A percentile compares a stretch with the other conserved stretches of the same genome.
These are phyloP conservation scores for Dastarcus helophoroides DNA, from an alignment of 2,888 invertebrate genomes.

Conservation along the genomic window DNA sequence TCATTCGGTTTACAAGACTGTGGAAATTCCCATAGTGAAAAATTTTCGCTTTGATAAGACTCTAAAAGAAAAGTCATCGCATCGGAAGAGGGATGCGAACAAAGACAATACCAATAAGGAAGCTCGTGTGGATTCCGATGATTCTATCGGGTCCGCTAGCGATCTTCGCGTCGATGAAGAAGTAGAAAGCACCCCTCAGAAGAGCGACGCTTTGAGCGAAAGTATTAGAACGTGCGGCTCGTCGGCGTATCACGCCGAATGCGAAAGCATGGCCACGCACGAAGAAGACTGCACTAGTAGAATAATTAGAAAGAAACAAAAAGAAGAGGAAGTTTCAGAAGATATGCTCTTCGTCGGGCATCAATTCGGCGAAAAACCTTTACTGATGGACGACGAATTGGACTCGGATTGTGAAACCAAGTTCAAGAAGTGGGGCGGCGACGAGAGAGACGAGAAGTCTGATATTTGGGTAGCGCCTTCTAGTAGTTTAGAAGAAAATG, in stretches of 20 bases:
- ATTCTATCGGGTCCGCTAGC: constrained; percentile 62
- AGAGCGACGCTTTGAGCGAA: constrained; percentile 46
- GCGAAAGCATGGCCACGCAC: constrained; percentile 54
- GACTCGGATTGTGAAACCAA: constrained; percentile 46
- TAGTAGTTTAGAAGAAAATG: constrained; percentile 38
- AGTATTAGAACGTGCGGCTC: constrained; percentile 55
- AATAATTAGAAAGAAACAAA: constrained; percentile 39
- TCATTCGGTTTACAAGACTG: constrained; percentile 42
- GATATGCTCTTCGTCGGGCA: constrained; percentile 58
- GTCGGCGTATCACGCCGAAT: constrained; percentile 61
- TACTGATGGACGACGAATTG: constrained; percentile 67
- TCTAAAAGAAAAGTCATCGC: constrained; percentile 25
- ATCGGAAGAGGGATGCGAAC: constrained; percentile 22
- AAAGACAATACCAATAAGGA: constrained; percentile 18
- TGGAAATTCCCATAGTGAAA: constrained; percentile 38
- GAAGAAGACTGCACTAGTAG: constrained; percentile 46
- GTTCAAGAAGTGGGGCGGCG: constrained; percentile 24
- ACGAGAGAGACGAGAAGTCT: constrained; percentile 17
- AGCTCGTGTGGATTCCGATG: constrained; percentile 45
- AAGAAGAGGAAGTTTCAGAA: constrained; percentile 35
- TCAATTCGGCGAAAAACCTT: constrained; percentile 62
- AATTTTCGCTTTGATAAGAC: constrained; percentile 37
- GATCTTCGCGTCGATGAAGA: constrained; percentile 50
- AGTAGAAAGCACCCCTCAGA: constrained; percentile 36
- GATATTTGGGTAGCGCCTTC: constrained; percentile 32